phyloP scores from a whole-genome alignment of 1,140 invertebrate species.

The Eulimnadia texana region DNA sequence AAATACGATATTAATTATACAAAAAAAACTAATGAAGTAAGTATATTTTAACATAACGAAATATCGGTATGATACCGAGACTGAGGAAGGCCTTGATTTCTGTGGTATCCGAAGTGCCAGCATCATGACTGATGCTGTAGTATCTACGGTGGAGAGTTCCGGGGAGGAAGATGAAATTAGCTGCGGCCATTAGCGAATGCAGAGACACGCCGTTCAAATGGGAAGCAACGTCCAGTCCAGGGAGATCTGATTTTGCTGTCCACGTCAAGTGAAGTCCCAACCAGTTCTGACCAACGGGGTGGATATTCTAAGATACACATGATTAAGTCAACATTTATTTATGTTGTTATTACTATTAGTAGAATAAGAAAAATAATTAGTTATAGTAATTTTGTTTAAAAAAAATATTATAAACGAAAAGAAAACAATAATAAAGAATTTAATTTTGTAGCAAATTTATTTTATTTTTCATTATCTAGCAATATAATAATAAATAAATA shows the following conservation, averaged over 20 bases:
- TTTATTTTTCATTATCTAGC: too few relatives aligned
- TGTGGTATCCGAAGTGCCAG: neutral
- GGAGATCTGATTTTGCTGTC: neutral
- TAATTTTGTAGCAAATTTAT: too few relatives aligned
- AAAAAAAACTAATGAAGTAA: too few relatives aligned
- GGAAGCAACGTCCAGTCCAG: neutral
- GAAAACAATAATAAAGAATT: neutral
- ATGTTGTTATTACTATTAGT: too few relatives aligned
- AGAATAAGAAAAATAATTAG: too few relatives aligned
- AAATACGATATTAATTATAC: too few relatives aligned
- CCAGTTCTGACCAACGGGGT: neutral
- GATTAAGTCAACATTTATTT: too few relatives aligned
- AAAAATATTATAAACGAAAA: neutral
- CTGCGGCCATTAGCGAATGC: neutral
- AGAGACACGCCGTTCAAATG: neutral
- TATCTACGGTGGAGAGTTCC: conserved; percentile 1
- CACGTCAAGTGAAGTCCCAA: neutral
- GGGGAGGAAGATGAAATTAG: conserved; percentile 1
- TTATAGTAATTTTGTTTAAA: neutral
- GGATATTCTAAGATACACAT: neutral
- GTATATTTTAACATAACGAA: too few relatives aligned
- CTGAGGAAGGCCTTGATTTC: neutral
- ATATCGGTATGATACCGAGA: neutral
- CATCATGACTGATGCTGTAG: neutral
- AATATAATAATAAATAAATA: too few relatives aligned